Evolutionary conservation across 1,140 invertebrate genomes (phyloP), one percentile per base, ranked within the genome.

Genomic region (Drosophila tani): DNA sequence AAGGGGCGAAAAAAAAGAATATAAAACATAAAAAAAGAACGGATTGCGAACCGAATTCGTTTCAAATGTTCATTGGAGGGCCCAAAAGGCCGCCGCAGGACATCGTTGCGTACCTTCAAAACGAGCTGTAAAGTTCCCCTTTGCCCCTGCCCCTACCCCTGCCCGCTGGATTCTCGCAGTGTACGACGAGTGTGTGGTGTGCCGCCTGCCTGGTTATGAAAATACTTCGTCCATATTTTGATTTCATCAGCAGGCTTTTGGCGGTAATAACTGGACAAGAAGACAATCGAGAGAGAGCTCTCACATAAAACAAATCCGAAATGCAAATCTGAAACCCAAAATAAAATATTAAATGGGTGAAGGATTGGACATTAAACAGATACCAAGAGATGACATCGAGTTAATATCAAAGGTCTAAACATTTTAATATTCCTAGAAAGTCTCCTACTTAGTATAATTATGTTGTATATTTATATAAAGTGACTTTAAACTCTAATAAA

Each of bases 181-280:
- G 51, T 58, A 40, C 55, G 35, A 11, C 32, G 49, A 21, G 46
- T 47, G 47, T 69, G 66, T 32, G 9, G 46, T 64, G 41, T 38
- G 24, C 17, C 38, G 47, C 40, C 45, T 38, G 35, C 17, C 75
- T 75, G 78, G 78, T 74, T 85, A 84, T 82, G 67, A 87, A 86
- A 87, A 86, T 88, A 84, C 81, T 87, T 88, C 68, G 67, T 47
- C 62, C 74, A 79, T 84, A 87, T 88, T 88, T 88, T 87, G 84
- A 87, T 87, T 87, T 79, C 84, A 87, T 87, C 84, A 87, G 56
- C 66, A 80, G 76, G 83, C 83, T 87, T 74, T 87, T 80, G 79
- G 75, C 64, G 66, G 78, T 76, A 73, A 88, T 88, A 83, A 88
- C 77, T 70, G 76, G 73, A 83, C 81, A 74, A 62, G 68, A 76